Conservation (phyloP, 2,113 vertebrate genomes). For the Notiomystis cincta region DNA sequence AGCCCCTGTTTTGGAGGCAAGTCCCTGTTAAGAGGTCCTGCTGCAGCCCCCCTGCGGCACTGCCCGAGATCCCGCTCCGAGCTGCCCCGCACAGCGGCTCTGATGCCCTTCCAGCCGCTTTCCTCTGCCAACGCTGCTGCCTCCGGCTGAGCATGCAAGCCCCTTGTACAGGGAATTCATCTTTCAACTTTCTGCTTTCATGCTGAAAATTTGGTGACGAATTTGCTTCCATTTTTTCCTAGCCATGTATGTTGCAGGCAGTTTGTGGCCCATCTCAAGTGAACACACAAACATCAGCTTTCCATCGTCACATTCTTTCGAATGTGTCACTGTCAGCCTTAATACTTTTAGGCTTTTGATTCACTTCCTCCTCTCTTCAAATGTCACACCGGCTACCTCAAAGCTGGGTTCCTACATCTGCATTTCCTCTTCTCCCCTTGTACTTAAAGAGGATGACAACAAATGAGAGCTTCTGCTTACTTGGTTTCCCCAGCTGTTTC, state of each 20-base stretch:
- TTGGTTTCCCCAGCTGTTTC: neutral
- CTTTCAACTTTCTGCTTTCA: neutral
- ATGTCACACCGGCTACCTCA: neutral
- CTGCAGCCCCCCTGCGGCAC: neutral
- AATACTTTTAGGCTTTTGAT: neutral
- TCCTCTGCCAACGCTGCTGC: neutral
- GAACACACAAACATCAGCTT: neutral
- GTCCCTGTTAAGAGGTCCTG: neutral
- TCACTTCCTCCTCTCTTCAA: neutral
- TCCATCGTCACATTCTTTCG: neutral
- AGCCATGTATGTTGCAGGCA: neutral
- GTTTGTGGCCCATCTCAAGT: neutral
- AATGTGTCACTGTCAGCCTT: neutral
- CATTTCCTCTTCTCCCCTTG: neutral
- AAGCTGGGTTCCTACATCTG: neutral
- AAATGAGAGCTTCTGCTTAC: neutral
- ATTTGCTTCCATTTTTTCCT: neutral
- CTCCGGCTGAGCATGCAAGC: neutral
- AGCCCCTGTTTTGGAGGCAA: neutral
- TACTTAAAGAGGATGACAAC: neutral
- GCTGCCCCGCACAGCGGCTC: neutral
- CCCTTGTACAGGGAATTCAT: neutral
- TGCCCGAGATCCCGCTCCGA: fast-evolving
- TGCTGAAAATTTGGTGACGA: neutral
- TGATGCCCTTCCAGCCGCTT: neutral